Percentiles rank a stretch among this genome's conserved stretches.
Evolutionary conservation across 2,113 vertebrate genomes (phyloP).

Genomic region (Tetrax tetrax): DNA sequence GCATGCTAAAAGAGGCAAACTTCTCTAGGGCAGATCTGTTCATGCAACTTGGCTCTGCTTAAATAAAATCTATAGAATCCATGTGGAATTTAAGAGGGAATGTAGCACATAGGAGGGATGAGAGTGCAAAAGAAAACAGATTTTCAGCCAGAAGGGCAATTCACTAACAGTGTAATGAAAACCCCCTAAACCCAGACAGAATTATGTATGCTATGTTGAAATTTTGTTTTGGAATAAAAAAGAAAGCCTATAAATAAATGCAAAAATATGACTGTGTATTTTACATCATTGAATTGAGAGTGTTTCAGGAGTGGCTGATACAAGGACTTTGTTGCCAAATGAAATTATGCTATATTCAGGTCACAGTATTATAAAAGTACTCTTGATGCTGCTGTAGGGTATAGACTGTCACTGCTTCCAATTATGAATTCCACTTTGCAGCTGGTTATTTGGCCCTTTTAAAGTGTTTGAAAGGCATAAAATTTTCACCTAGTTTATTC

Average conservation of each 20-base stretch:
- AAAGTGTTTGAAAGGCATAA: not conserved
- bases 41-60: conserved; percentile 71
- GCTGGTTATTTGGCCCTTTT: not conserved
- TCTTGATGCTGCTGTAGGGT: not conserved
- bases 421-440: conserved; percentile 4
- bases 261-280: conserved; percentile 31
- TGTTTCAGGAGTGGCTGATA: not conserved
- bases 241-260: conserved; percentile 42
- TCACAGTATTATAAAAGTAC: conserved; percentile 10
- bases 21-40: conserved; percentile 78
- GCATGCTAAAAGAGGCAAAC: conserved; percentile 79
- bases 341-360: conserved; percentile 4
- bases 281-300: conserved; percentile 8
- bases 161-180: conserved; percentile 78
- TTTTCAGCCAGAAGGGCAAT: conserved; percentile 77
- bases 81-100: conserved; percentile 69
- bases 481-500: not conserved
- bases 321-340: not conserved
- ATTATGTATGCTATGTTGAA: conserved; percentile 55
- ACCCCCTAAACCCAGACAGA: conserved; percentile 65
- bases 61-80: conserved; percentile 78
- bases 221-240: conserved; percentile 35
- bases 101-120: conserved; percentile 23
- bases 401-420: not conserved
- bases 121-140: conserved; percentile 72